Percentiles rank a stretch among this genome's conserved stretches.
Conservation (phyloP, 2,888 invertebrate species). For the Fissipunctia ypsillon region DNA sequence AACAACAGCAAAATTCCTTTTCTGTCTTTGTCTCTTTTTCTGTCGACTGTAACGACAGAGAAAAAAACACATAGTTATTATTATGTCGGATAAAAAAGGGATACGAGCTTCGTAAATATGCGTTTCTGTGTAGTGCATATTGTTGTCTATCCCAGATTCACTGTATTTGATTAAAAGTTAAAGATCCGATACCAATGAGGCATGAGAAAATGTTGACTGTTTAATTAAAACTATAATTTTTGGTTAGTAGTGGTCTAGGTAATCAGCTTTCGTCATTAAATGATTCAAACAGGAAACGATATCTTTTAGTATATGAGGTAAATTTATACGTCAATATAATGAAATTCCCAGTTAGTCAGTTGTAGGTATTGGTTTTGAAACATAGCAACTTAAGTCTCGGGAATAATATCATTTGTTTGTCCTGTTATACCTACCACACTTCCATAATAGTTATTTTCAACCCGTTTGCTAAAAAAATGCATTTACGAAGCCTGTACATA, state of each 20-base stretch:
- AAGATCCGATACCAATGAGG: too few relatives aligned
- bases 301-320: neutral
- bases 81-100: neutral
- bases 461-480: too few relatives aligned
- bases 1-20: neutral
- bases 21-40: neutral
- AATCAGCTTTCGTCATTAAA: slow-evolving; percentile 2
- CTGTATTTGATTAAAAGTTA: neutral
- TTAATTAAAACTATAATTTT: too few relatives aligned
- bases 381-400: neutral
- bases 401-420: neutral
- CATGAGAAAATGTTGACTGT: neutral
- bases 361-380: neutral
- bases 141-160: neutral
- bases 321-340: neutral
- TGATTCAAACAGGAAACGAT: slow-evolving; percentile 21
- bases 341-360: slow-evolving; percentile 13
- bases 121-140: neutral
- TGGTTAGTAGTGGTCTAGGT: neutral
- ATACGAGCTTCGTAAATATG: neutral
- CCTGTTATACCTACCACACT: too few relatives aligned
- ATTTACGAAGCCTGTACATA: too few relatives aligned
- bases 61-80: too few relatives aligned
- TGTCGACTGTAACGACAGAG: neutral
- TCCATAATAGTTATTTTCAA: too few relatives aligned